Base-by-base conservation (phyloP, 2,888 invertebrate genomes). In the Trypoxylon attenuatum region DNA sequence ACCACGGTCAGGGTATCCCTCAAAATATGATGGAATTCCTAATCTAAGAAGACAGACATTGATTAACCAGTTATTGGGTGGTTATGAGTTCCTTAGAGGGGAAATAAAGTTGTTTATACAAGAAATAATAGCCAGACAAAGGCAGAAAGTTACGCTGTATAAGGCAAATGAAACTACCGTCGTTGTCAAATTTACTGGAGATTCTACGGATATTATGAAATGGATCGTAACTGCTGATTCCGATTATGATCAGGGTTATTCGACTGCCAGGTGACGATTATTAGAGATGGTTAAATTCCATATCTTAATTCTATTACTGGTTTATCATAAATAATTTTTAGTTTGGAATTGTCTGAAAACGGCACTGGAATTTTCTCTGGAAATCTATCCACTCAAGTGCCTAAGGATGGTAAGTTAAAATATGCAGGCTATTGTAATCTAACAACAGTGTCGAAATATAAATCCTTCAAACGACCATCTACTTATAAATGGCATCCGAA, bases 351-450 rank as follows among this genome's bases (percentile, higher is more conserved):
- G 71, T 94, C 93, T 73, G 88, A 89, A 27, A 88, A 91, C 1
- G 94, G 94, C 0, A 91, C 92, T 60, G 95, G 90, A 0, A 82
- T 92, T 18, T 96, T 96, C 84, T 90, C 91, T 65, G 96, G 96
- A 0, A 87, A 89, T 61, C 86, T 96, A 6, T 91, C 90, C 80
- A 90, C 92, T 0, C 90, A 91, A 59, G 88, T 94, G 8, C 93
- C 96, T 0, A 93, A 93, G 83, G 96, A 97, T 89, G 98, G 98
- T 1, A 87, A 88, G 62, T 90, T 93, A 0, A 93, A 93, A 79
- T 89, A 90, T 53, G 90, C 95, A 13, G 98, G 97, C 0, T 98
- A 94, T 85, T 95, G 95, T 73, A 94, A 93, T 78, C 89, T 97
- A 49, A 90, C 91, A 68, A 92, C 94, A 0, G 88, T 91, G 39